Evolutionary conservation across 2,888 invertebrate species (phyloP).

Genomic region (Phytoseiulus persimilis): DNA sequence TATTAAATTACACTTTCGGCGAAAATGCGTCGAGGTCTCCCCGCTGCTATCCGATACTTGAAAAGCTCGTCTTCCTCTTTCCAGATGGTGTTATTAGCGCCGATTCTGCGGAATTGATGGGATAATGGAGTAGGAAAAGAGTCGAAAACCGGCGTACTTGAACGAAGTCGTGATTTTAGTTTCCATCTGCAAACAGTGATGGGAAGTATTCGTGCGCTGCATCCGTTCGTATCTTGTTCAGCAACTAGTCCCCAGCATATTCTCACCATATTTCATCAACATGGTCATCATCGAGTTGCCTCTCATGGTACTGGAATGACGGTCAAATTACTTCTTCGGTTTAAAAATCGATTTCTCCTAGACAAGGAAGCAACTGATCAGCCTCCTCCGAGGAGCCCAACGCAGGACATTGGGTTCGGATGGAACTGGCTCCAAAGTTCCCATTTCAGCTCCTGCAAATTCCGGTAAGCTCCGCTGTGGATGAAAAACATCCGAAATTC

Average conservation of each 20-base stretch:
- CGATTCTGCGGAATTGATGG: neutral
- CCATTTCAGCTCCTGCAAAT: no score
- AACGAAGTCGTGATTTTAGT: neutral
- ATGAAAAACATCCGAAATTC: no score
- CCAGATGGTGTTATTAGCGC: neutral
- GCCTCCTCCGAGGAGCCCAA: no score
- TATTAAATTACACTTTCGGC: neutral
- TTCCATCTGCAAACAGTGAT: neutral
- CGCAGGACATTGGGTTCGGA: no score
- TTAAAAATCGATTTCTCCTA: neutral
- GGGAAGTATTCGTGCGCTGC: neutral
- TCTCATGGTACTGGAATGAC: neutral
- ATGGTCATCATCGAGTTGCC: neutral
- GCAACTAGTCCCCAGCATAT: neutral
- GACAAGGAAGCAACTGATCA: neutral
- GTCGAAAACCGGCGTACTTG: neutral
- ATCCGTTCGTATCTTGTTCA: neutral
- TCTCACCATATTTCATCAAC: neutral
- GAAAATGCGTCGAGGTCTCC: neutral
- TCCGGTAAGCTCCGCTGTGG: no score
- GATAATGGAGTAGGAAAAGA: neutral
- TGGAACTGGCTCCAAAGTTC: no score
- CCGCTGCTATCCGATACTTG: neutral
- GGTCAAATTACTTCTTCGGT: neutral
- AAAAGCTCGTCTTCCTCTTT: neutral